Evolutionary conservation across 2,888 invertebrate species (phyloP).

Genomic region (Clivina fossor): DNA sequence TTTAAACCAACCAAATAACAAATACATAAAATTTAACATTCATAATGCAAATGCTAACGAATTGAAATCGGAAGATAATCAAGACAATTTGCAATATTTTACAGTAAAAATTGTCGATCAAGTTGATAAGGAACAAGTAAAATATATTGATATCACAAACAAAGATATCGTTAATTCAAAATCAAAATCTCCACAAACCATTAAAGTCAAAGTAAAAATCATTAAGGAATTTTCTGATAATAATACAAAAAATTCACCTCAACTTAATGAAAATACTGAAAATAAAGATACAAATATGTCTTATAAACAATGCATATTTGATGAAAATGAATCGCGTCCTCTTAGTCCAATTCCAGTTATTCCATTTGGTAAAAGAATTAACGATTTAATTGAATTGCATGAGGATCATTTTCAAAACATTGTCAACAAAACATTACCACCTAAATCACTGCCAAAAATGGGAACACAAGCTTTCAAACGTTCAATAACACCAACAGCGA

Average conservation of each 20-base stretch:
- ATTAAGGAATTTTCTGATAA: background rate
- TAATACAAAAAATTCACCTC: background rate
- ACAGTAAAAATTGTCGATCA: too few species aligned
- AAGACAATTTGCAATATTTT: too few species aligned
- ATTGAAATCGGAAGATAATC: too few species aligned
- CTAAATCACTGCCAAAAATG: slow-evolving; percentile 36
- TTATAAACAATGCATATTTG: slow-evolving; percentile 31
- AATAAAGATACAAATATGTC: background rate
- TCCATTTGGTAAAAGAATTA: background rate
- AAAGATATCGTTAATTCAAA: background rate
- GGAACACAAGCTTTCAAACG: slow-evolving; percentile 35
- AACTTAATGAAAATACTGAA: background rate
- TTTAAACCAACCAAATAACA: too few species aligned
- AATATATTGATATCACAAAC: too few species aligned
- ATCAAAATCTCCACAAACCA: background rate
- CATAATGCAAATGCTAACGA: too few species aligned
- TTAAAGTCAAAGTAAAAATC: background rate
- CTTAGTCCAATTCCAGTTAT: slow-evolving; percentile 24
- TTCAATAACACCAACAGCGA: slow-evolving; percentile 14
- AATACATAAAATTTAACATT: too few species aligned
- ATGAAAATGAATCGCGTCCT: slow-evolving; percentile 22
- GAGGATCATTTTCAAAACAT: slow-evolving; percentile 9
- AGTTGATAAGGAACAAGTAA: too few species aligned
- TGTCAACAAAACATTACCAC: background rate
- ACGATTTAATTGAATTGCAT: slow-evolving; percentile 20